These are phyloP conservation scores for Podarcis siculus DNA, from an alignment of 2,797 vertebrate genomes.

Conservation along the genomic window DNA sequence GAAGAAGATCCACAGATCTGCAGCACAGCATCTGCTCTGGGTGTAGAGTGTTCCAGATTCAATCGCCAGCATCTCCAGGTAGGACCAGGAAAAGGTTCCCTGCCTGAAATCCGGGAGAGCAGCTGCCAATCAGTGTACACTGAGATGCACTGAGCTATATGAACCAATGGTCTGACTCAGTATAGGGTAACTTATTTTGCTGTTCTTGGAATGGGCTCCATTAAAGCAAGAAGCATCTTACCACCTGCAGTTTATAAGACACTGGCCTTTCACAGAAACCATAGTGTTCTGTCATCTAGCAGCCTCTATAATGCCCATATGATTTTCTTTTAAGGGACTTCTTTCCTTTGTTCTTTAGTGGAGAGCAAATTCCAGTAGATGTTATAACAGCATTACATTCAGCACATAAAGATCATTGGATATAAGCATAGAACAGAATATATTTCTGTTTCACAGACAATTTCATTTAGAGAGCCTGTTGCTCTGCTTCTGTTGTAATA, in stretches of 20 bases:
- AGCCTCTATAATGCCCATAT: slow-evolving; percentile 26
- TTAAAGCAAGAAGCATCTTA: background rate
- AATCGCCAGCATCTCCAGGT: too few species aligned
- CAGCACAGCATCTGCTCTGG: too few species aligned
- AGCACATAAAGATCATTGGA: slow-evolving; percentile 59
- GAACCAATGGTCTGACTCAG: too few species aligned
- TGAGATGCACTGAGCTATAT: too few species aligned
- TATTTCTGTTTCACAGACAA: slow-evolving; percentile 63
- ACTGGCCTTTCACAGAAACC: slow-evolving; percentile 38
- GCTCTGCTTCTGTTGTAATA: slow-evolving; percentile 57
- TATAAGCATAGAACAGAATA: slow-evolving; percentile 56
- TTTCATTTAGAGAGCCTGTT: slow-evolving; percentile 59
- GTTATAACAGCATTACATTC: slow-evolving; percentile 62
- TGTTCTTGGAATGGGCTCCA: background rate
- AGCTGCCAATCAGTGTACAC: too few species aligned
- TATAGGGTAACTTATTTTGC: background rate
- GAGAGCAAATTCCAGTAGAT: slow-evolving; percentile 62
- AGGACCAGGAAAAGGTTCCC: too few species aligned
- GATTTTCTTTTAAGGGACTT: slow-evolving; percentile 10
- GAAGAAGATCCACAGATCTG: too few species aligned
- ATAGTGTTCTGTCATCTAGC: slow-evolving; percentile 44
- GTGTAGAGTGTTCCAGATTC: too few species aligned
- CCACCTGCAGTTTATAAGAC: background rate
- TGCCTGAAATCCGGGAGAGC: too few species aligned
- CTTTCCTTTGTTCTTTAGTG: slow-evolving; percentile 49